Evolutionary conservation across 2,888 invertebrate species (phyloP), one percentile per base, ranked within the genome.

Genomic region (Plagodis pulveraria): DNA sequence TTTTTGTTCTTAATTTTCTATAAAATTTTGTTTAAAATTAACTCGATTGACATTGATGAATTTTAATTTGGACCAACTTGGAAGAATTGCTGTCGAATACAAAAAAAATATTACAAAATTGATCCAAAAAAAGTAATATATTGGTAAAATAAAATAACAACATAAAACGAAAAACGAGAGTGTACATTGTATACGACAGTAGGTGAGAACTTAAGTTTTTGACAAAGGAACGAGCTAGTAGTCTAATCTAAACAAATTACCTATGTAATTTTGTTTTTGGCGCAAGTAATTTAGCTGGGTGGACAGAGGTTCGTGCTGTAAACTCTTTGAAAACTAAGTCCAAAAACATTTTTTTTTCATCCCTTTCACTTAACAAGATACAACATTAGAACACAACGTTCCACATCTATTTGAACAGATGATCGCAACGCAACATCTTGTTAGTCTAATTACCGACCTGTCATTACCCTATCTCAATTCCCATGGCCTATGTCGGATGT

Each of bases 401-500:
- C 38, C 38, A 4, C 38, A 42, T 10, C 11, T 42, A 42, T 42
- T 42, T 42, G 10, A 42, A 11, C 11, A 4, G 22, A 22, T 42
- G 42, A 42, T 42, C 42, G 22, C 22, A 44, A 44, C 42, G 22
- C 22, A 44, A 44, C 43, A 48, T 41, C 40, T 0, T 40, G 6
- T 6, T 32, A 50, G 22, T 35, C 47, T 47, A 36, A 36, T 12
- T 11, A 22, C 22, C 22, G 22, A 33, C 10, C 33, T 10, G 47
- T 35, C 36, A 51, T 32, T 36, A 44, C 40, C 50, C 34, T 50
- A 58, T 50, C 46, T 8, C 6, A 6, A 38, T 59, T 51, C 47
- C 50, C 55, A 51, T 50, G 35, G n/a, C 11, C 47, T 58, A 45
- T 22, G 38, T 40, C 35, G 49, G 35, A 5, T 33, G 2, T 22